These are phyloP conservation scores for Exaiptasia diaphana DNA, from an alignment of 64 coral and sea anemone species.

Conservation along the genomic window DNA sequence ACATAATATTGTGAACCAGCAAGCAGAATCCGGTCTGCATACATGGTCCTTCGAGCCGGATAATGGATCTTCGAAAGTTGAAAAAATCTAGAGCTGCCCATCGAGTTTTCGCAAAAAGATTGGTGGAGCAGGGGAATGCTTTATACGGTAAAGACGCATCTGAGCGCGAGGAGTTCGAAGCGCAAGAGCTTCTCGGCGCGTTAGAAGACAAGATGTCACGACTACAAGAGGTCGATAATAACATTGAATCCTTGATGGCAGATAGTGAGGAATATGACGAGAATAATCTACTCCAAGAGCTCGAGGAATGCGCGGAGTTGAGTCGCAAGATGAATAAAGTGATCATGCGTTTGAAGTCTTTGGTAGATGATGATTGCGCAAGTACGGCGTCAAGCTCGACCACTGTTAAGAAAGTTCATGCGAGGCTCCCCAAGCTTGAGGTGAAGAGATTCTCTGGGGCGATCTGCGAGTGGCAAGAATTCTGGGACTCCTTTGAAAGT, in stretches of 20 bases:
- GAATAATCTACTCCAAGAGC: neutral
- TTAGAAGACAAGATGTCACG: neutral
- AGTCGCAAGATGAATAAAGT: neutral
- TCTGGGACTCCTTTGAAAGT: constrained; percentile 8
- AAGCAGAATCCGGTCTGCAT: neutral
- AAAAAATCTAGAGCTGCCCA: neutral
- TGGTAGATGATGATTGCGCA: no score
- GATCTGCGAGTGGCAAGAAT: neutral
- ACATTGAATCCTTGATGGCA: neutral
- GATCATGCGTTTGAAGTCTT: neutral
- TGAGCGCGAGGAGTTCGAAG: neutral
- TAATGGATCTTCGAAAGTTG: neutral
- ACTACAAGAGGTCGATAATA: neutral
- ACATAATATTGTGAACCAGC: no score
- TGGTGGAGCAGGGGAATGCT: neutral
- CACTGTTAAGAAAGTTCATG: neutral
- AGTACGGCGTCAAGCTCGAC: neutral
- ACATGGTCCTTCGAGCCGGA: constrained; percentile 15
- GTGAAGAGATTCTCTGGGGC: neutral
- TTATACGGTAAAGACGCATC: neutral
- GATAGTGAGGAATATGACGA: neutral
- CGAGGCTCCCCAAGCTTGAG: constrained; percentile 4
- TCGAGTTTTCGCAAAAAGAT: neutral
- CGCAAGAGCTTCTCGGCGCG: neutral
- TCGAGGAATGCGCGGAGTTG: neutral